Percentiles rank a stretch among this genome's conserved stretches.
These are phyloP conservation scores for Tonatia bakeri DNA, from an alignment of 2,113 vertebrate genomes.

Conservation along the genomic window DNA sequence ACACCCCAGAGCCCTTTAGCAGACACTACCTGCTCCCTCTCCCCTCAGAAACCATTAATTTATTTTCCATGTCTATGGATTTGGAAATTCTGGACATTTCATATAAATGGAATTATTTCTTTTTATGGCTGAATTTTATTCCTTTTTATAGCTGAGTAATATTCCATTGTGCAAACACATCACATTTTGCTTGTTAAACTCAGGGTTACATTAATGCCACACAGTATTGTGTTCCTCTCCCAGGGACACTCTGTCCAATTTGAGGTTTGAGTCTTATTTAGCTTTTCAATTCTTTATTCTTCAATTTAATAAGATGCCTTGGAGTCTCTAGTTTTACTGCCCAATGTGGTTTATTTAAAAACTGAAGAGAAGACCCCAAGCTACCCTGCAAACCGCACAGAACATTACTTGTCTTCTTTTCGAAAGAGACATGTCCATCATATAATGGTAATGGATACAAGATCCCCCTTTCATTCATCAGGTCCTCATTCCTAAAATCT, in stretches of 20 bases:
- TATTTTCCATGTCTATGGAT: neutral
- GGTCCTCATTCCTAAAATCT: neutral
- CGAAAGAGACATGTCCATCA: neutral
- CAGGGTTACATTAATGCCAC: neutral
- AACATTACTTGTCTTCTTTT: neutral
- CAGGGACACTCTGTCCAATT: neutral
- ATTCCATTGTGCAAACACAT: neutral
- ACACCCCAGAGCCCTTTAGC: neutral
- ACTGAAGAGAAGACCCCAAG: neutral
- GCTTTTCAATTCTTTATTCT: slow-evolving; percentile 28
- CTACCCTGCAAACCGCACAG: neutral
- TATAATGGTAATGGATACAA: neutral
- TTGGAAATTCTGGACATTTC: neutral
- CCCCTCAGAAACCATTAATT: neutral
- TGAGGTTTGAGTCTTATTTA: neutral
- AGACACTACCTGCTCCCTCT: neutral
- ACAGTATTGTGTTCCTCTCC: neutral
- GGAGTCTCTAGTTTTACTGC: neutral
- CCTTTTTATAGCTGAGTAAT: neutral
- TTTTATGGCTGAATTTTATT: neutral
- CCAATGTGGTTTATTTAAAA: neutral
- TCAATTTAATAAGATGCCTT: neutral
- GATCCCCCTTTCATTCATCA: neutral
- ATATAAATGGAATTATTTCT: neutral
- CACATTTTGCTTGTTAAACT: neutral